Conservation (phyloP, 2,113 vertebrate genomes). For the Nymphicus hollandicus region DNA sequence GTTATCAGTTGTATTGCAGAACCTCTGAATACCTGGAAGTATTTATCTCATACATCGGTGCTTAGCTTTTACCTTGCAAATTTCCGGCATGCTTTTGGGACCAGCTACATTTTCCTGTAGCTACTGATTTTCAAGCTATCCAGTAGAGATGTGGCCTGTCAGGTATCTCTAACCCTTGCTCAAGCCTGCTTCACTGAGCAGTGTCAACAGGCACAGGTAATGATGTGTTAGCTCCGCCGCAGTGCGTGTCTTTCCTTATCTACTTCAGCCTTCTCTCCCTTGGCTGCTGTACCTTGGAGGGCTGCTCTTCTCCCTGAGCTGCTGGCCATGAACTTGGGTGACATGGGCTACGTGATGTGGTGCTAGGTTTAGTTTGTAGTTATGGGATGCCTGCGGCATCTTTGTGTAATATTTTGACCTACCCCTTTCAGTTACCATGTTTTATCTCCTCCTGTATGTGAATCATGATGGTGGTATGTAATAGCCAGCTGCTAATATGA, state of each 20-base stretch:
- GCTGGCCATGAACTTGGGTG: background rate
- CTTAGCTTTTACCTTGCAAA: background rate
- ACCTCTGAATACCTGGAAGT: background rate
- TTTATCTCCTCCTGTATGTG: fast-evolving
- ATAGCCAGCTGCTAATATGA: background rate
- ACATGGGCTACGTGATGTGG: fast-evolving
- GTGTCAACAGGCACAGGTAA: background rate
- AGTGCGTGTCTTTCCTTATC: background rate
- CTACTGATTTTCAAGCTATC: background rate
- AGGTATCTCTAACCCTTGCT: background rate
- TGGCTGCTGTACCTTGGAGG: background rate
- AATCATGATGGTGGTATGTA: fast-evolving
- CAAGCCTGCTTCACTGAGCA: fast-evolving
- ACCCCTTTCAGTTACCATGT: fast-evolving
- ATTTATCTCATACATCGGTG: background rate
- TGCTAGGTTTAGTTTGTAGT: fast-evolving
- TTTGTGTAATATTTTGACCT: fast-evolving
- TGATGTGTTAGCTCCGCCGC: fast-evolving
- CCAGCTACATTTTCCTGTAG: background rate
- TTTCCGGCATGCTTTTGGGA: background rate
- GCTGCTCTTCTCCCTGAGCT: background rate
- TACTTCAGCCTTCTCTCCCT: background rate
- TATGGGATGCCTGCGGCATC: background rate
- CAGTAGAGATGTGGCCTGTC: background rate
- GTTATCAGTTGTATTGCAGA: background rate